Evolutionary conservation across 2,888 invertebrate species (phyloP), one percentile per base, ranked within the genome.

Genomic region (Aleiodes testaceus): DNA sequence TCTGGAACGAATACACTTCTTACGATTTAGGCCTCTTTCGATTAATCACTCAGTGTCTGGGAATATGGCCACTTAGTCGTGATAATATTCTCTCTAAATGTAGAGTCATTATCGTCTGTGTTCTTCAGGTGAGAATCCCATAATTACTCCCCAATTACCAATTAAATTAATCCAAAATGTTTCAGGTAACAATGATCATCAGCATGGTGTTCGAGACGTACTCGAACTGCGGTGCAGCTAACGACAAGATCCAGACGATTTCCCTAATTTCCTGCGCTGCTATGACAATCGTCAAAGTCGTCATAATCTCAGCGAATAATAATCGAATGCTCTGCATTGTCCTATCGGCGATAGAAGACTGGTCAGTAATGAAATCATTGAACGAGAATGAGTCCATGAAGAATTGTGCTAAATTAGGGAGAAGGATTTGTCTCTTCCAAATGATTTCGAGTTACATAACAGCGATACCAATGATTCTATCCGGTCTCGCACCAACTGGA

Each of bases 11-110:
- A 12, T 20, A 69, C 20, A 73, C 68, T 0, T 14, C 36, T 3
- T 69, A 71, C 42, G 73, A 71, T 16, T 66, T 73, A n/a, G 69
- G 69, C 47, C 61, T 73, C 14, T 71, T 66, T 18, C 59, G 69
- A 66, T 42, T 30, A 3, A 44, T 74, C 1, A 63, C 55, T 1
- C 61, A 12, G 14, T 53, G 12, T 66, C 14, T 72, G 0, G 74
- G 74, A n/a, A 69, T 74, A 9, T 74, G 74, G 74, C 69, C 74
- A 53, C 49, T 69, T 1, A 36, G 16, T 3, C 55, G 53, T 42
- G 30, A 30, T 4, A 45, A 69, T 7, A 16, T 69, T 16, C 9
- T 2, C 7, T 26, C 74, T 14, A 66, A 47, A 53, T 47, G 65
- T 36, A 69, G 55, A 16, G 55, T 74, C 14, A 2, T 65, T 4